Evolutionary conservation across 2,888 invertebrate genomes (phyloP).

Genomic region (Sarcophaga variegata): DNA sequence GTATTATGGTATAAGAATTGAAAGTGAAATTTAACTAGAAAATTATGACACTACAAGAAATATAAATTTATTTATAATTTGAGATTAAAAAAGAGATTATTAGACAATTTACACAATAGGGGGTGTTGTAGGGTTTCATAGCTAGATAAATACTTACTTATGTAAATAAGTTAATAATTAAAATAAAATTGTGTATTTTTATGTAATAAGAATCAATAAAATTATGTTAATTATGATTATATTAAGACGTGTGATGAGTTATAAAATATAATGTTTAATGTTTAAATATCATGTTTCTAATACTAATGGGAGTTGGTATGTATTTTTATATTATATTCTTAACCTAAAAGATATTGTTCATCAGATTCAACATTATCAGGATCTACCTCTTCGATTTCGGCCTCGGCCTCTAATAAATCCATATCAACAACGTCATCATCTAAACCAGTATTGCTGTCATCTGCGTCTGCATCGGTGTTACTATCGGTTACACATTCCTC

Average conservation of each 20-base stretch:
- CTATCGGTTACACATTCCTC: constrained; percentile 49
- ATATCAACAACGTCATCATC: constrained; percentile 59
- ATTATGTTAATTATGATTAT: neutral
- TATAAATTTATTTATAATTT: no score
- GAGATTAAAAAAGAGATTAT: no score
- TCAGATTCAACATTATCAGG: constrained; percentile 68
- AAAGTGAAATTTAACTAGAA: neutral
- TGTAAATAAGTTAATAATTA: neutral
- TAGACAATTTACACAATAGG: no score
- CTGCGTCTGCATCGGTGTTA: constrained; percentile 13
- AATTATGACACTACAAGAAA: neutral
- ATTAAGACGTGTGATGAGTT: neutral
- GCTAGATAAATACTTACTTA: neutral
- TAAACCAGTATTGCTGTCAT: constrained; percentile 33
- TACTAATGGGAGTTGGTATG: neutral
- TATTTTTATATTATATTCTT: constrained; percentile 23
- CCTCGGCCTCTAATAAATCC: constrained; percentile 62
- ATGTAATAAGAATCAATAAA: neutral
- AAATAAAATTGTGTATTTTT: neutral
- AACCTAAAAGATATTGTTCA: constrained; percentile 71
- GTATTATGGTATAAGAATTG: neutral
- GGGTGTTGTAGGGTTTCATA: no score
- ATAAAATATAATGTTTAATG: neutral
- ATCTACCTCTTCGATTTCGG: constrained; percentile 67
- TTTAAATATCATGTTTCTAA: neutral